Base-by-base conservation (phyloP, 2,797 vertebrate species). In the Schizopygopsis pylzovi region DNA sequence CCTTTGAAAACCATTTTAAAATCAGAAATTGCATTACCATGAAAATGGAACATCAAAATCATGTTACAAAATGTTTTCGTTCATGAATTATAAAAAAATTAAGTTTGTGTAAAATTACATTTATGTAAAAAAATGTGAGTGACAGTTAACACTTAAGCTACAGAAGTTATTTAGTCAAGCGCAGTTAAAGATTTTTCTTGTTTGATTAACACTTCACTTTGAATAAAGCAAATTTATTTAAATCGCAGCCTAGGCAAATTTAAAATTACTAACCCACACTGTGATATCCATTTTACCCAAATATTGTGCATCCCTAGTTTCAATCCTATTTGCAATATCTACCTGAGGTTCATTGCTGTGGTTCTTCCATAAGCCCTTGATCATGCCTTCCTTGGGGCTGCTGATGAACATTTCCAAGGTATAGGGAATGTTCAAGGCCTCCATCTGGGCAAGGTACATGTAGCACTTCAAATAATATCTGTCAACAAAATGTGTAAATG, bases 301-400 rank as follows among this genome's bases (percentile, higher is more conserved):
- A 12, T 59, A 61, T 11, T 25, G n/a, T 61, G 59, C 52, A 54
- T 16, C 15, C 49, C 49, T 52, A 16, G 15, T 52, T 52, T n/a
- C 1, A 25, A 25, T 41, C 25, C 43, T 33, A 52, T 18, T 13
- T 41, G 47, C 12, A 68, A 20, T 52, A 68, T 39, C 15, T 89
- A 99, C 98, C 94, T 94, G 96, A 61, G 97, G 95, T 84, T 99
- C 97, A 0, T 98, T 97, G 86, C 95, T 98, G 92, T 99, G 98
- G 89, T 99, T 99, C 87, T 98, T 99, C 98, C 98, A 99, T 0
- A 99, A 92, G 4, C 98, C 98, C 90, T 99, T 99, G 79, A 99
- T 95, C 94, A 99, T 95, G 54, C 97, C 98, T 88, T 99, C 98
- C 90, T 99, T 99, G 1, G 98, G 96, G 81, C 97, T 97, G 86